Conservation (phyloP, 1,140 invertebrate genomes). For the Sarcophaga bullata region DNA sequence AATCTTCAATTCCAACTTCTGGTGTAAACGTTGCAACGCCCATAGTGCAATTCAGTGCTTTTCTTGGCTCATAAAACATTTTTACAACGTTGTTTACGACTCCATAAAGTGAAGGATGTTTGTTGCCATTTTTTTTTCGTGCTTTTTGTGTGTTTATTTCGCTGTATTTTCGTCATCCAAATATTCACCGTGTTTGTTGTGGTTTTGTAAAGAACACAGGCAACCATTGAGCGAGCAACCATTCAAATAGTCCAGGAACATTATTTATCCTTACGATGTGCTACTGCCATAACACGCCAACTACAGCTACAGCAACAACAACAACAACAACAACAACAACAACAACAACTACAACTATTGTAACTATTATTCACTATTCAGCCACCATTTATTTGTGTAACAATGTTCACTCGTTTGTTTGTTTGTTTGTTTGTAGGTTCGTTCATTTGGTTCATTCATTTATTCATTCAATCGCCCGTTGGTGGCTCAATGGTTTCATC, state of each 20-base stretch:
- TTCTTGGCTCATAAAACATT: not conserved
- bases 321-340: no score
- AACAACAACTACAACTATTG: no score
- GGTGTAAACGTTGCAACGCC: not conserved
- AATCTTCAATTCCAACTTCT: not conserved
- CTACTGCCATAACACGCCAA: not conserved
- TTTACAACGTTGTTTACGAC: conserved; percentile 3
- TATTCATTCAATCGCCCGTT: not conserved
- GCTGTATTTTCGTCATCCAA: not conserved
- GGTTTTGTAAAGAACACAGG: not conserved
- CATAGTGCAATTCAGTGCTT: no score
- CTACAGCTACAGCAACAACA: not conserved
- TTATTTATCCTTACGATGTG: not conserved
- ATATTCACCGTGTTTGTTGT: not conserved
- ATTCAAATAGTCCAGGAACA: not conserved
- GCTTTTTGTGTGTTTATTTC: no score
- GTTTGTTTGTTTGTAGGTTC: no score
- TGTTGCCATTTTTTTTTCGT: no score
- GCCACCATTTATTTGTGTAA: not conserved
- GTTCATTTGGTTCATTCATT: not conserved
- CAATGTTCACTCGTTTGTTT: no score
- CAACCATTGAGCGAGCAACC: no score
- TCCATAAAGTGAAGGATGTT: not conserved
- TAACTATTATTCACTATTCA: conserved; percentile 6
- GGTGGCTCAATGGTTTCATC: not conserved